These are phyloP conservation scores for Cladopsammia gracilis DNA, from an alignment of 64 coral and sea anemone genomes.

Conservation along the genomic window DNA sequence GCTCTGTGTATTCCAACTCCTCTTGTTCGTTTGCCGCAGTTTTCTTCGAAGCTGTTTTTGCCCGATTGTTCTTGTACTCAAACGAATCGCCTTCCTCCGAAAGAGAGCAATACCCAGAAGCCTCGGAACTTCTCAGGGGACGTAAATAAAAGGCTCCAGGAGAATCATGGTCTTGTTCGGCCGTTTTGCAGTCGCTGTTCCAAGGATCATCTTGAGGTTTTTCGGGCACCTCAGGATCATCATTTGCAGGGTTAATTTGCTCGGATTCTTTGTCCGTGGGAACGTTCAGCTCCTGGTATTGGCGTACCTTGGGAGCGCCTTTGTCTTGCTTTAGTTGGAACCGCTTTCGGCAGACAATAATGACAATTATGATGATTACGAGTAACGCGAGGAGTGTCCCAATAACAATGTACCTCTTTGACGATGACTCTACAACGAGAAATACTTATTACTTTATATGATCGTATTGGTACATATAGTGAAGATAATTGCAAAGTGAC, in stretches of 20 bases:
- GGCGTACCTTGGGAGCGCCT: not conserved
- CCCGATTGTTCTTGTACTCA: not conserved
- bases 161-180: not conserved
- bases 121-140: not conserved
- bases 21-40: not conserved
- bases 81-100: not conserved
- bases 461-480: no score
- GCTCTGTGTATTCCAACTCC: slow-evolving; percentile 12
- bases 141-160: not conserved
- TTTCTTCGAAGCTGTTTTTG: not conserved
- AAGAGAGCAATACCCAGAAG: not conserved
- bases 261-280: not conserved
- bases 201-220: not conserved
- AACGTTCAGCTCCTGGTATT: slow-evolving; percentile 11
- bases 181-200: not conserved
- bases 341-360: slow-evolving; percentile 32
- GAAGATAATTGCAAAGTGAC: no score
- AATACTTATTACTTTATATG: no score
- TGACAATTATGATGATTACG: slow-evolving; percentile 2
- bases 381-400: slow-evolving; percentile 13
- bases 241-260: not conserved
- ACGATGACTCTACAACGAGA: not conserved
- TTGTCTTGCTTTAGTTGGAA: not conserved
- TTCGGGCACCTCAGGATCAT: not conserved
- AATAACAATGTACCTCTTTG: slow-evolving; percentile 4